Percentiles rank a stretch among this genome's conserved stretches.
Evolutionary conservation across 2,888 invertebrate genomes (phyloP).

Genomic region (Dastarcus helophoroides): DNA sequence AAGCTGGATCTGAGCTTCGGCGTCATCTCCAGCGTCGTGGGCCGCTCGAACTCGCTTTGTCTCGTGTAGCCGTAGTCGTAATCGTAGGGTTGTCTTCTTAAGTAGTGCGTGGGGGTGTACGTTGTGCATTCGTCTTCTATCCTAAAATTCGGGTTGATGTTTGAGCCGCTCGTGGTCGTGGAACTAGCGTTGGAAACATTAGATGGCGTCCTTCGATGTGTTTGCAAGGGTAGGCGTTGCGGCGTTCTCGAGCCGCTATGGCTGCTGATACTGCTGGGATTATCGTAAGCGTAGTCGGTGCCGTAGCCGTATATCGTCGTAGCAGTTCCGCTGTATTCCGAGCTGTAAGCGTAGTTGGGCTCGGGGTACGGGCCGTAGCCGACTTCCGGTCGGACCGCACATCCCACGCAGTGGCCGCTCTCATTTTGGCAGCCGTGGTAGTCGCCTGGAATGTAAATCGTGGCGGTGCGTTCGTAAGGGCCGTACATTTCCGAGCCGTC

Average conservation of each 20-base stretch:
- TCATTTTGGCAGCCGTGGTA: conserved; percentile 30
- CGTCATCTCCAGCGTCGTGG: conserved; percentile 53
- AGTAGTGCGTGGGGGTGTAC: conserved; percentile 39
- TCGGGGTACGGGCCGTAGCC: conserved; percentile 21
- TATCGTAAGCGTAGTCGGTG: conserved; percentile 45
- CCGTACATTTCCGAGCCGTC: conserved; percentile 50
- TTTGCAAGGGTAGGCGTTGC: conserved; percentile 34
- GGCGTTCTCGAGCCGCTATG: conserved; percentile 35
- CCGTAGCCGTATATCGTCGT: conserved; percentile 35
- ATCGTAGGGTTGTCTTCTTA: conserved; percentile 32
- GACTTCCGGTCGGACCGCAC: conserved; percentile 3
- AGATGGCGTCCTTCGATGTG: conserved; percentile 68
- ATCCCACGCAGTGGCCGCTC: conserved; percentile 23
- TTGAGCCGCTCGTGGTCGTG: conserved; percentile 44
- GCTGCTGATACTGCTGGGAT: conserved; percentile 42
- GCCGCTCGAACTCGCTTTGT: conserved; percentile 43
- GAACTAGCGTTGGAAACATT: conserved; percentile 56
- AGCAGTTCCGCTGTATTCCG: conserved; percentile 29
- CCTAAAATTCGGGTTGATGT: conserved; percentile 50
- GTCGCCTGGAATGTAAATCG: conserved; percentile 38
- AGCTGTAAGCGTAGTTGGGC: conserved; percentile 29
- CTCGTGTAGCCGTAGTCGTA: conserved; percentile 33
- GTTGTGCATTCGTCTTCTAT: conserved; percentile 47
- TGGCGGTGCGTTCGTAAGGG: conserved; percentile 38
- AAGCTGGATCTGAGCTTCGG: conserved; percentile 63